Percentiles rank a stretch among this genome's conserved stretches.
phyloP scores from a whole-genome alignment of 2,113 vertebrate species.

The Tragelaphus imberbis region DNA sequence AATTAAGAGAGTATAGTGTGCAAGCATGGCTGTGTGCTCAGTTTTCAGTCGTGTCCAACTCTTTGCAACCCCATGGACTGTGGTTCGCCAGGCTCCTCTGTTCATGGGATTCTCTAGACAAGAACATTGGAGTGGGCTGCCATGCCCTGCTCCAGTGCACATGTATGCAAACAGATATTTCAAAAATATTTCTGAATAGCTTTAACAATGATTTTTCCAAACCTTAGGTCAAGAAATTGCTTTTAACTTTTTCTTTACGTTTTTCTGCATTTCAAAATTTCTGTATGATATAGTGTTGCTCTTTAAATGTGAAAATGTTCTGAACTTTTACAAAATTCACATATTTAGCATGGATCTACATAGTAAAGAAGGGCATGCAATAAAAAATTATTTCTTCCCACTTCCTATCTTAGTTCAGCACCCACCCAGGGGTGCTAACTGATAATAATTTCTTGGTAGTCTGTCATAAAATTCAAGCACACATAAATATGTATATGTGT shows the following conservation, averaged over 20 bases:
- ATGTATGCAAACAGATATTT: background rate
- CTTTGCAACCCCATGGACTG: background rate
- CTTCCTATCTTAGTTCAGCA: background rate
- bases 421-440: background rate
- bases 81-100: background rate
- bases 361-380: background rate
- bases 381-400: background rate
- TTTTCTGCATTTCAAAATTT: background rate
- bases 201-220: background rate
- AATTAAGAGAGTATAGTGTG: background rate
- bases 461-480: background rate
- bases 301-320: slow-evolving; percentile 17
- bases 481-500: background rate
- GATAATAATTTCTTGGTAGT: background rate
- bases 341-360: background rate
- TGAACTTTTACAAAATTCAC: background rate
- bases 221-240: background rate
- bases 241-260: background rate
- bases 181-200: background rate
- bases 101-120: background rate
- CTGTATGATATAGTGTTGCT: background rate
- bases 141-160: background rate
- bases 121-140: background rate
- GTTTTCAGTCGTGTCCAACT: background rate
- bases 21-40: background rate